Evolutionary conservation across 2,113 vertebrate genomes (phyloP), one percentile per base, ranked within the genome.

Genomic region (Myiozetetes cayanensis): DNA sequence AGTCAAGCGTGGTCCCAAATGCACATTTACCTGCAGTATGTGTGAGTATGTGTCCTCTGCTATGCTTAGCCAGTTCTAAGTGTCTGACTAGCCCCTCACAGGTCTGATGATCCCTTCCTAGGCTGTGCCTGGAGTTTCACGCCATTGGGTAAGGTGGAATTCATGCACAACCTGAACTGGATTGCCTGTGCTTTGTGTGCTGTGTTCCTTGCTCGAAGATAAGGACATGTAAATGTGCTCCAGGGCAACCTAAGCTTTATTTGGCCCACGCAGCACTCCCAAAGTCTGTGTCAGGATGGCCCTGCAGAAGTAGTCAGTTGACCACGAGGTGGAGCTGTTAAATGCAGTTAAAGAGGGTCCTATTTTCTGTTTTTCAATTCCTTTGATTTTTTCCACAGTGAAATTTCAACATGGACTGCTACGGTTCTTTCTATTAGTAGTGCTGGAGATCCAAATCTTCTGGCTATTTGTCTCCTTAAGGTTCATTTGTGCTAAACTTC

Each of bases 171-270:
- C 24, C 55, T 27, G 17, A 53, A 22, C 35, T 31, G 1, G 0
- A 8, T 30, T 41, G 6, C 22, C 22, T 56, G 22, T 67, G 43
- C 27, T 27, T 68, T 73, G 19, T 1, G 1, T 58, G 2, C 14
- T 28, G 14, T 16, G 3, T 31, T 66, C 16, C 19, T 5, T 8
- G 16, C 6, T 17, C 8, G 30, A 8, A 0, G 1, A 12, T 20
- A 53, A 33, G 4, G 24, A 35, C 7, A 8, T 3, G 27, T 5
- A 37, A 30, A 61, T 37, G 8, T 47, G 31, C 18, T 41, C 1
- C 55, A n/a, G 20, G 21, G 23, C 23, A 24, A 6, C 9, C 5
- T 7, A 6, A n/a, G 8, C 47, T 71, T 62, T 41, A 25, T 31
- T 63, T 21, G 39, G 31, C 23, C 14, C 30, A 16, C 2, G 5